A percentile compares a stretch with the other conserved stretches of the same genome.
Conservation (phyloP, 2,888 invertebrate species). For the Petrolisthes manimaculis region DNA sequence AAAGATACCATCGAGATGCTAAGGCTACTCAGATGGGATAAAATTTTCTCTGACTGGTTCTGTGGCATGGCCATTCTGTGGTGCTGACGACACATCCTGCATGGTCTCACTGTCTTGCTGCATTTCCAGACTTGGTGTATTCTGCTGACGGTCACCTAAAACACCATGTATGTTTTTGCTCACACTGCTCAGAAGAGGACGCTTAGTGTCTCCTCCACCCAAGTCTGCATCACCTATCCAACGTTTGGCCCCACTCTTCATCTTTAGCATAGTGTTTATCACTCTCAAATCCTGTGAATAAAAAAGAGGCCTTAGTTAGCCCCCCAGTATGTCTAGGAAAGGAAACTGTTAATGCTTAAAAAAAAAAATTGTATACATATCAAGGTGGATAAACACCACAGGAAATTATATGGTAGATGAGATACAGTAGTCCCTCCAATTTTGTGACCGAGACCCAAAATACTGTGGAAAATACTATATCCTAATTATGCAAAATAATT, state of each 20-base stretch:
- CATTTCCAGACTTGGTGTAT: constrained; percentile 34
- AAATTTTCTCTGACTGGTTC: constrained; percentile 42
- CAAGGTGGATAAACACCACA: no score
- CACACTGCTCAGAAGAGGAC: constrained; percentile 42
- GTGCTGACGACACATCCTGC: constrained; percentile 21
- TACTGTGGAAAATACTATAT: no score
- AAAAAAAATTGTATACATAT: background rate
- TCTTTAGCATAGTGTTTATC: constrained; percentile 55
- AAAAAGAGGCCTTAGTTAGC: background rate
- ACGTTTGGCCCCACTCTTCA: constrained; percentile 46
- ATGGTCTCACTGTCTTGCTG: constrained; percentile 32
- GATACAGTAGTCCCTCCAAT: no score
- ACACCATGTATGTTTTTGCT: constrained; percentile 46
- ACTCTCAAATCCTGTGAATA: constrained; percentile 49
- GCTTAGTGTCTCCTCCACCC: constrained; percentile 38
- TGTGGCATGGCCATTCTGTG: constrained; percentile 55
- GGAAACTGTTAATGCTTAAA: background rate
- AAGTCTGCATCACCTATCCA: constrained; percentile 41
- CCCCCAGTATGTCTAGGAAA: background rate
- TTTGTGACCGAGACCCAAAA: no score
- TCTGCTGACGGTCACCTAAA: constrained; percentile 38
- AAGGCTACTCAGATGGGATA: constrained; percentile 34
- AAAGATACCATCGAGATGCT: constrained; percentile 9
- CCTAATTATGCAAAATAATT: no score
- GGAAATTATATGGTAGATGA: no score